phyloP scores from a whole-genome alignment of 1,140 invertebrate genomes.

The Eurosta solidaginis region DNA sequence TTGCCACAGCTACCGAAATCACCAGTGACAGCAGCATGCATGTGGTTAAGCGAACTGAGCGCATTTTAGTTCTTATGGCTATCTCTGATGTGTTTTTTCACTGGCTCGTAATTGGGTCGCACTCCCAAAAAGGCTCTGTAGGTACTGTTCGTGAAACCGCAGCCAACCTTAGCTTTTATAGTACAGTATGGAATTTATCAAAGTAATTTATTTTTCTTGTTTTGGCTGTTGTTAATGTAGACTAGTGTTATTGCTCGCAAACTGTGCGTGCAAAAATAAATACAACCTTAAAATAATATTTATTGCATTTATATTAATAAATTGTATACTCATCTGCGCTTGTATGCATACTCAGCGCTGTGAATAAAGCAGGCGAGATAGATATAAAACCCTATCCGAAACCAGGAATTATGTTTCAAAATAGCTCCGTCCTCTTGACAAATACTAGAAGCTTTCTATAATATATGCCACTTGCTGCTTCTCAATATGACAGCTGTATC shows the following conservation, averaged over 20 bases:
- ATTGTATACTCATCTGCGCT: no score
- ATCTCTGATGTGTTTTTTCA: neutral
- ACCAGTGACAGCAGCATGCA: neutral
- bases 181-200: neutral
- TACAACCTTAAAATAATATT: conserved; percentile 4
- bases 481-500: no score
- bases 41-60: neutral
- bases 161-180: conserved; percentile 6
- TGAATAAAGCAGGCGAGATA: no score
- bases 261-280: neutral
- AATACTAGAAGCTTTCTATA: no score
- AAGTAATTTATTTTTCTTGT: neutral
- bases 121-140: neutral
- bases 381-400: no score
- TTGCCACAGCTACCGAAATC: neutral
- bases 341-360: no score
- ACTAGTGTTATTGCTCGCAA: neutral
- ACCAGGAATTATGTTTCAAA: no score
- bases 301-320: neutral
- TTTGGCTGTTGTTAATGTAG: neutral
- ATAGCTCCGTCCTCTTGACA: no score
- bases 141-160: neutral
- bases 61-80: neutral
- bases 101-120: neutral
- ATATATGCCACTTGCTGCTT: no score